Evolutionary conservation across 2,888 invertebrate species (phyloP).

Genomic region (Heliconius cydno): DNA sequence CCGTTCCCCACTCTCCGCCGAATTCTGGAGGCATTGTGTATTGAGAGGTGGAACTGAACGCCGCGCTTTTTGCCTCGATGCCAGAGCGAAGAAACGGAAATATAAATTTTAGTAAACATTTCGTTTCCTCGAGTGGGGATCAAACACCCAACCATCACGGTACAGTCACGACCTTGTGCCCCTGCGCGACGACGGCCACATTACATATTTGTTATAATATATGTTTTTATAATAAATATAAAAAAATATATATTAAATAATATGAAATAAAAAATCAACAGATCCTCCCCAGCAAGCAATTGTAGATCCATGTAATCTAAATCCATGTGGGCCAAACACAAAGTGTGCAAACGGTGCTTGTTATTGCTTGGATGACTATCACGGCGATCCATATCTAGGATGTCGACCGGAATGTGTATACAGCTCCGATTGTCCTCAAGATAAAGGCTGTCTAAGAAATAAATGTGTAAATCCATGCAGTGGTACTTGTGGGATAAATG

Average conservation of each 20-base stretch:
- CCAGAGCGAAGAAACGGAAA: too few relatives aligned
- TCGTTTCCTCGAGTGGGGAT: too few relatives aligned
- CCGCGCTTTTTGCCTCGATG: too few relatives aligned
- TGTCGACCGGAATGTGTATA: conserved; percentile 89
- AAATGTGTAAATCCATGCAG: conserved; percentile 89
- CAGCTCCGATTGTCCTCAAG: conserved; percentile 85
- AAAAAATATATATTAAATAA: not conserved
- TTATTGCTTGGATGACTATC: conserved; percentile 84
- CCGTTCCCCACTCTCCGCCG: too few relatives aligned
- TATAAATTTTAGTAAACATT: too few relatives aligned
- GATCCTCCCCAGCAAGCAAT: conserved; percentile 53
- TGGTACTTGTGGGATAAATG: conserved; percentile 87
- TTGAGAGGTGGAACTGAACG: too few relatives aligned
- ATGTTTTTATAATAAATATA: too few relatives aligned
- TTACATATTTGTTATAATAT: not conserved
- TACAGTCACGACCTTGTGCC: too few relatives aligned
- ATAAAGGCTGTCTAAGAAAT: conserved; percentile 86
- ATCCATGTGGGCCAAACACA: conserved; percentile 86
- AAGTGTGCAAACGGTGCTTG: conserved; percentile 83
- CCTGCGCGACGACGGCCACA: too few relatives aligned
- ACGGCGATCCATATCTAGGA: conserved; percentile 86
- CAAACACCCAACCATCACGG: too few relatives aligned
- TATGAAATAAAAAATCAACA: conserved; percentile 43
- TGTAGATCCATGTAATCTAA: conserved; percentile 84
- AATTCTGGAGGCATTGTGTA: too few relatives aligned